Conservation (phyloP, 2,113 vertebrate genomes). For the Malurus melanocephalus region DNA sequence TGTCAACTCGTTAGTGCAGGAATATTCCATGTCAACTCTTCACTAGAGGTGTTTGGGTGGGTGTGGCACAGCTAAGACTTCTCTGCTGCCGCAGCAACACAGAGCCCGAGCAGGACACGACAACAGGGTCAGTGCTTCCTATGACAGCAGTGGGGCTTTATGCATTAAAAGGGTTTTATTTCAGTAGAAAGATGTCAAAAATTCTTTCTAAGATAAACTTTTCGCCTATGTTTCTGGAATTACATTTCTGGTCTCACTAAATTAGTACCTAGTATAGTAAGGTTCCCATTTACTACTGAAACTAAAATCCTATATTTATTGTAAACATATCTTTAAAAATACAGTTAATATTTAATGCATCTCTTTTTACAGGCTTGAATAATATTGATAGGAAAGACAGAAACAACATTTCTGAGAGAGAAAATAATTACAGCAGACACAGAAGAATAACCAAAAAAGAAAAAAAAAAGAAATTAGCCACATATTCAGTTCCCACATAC, state of each 20-base stretch:
- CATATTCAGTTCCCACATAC: background rate
- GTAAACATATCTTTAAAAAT: background rate
- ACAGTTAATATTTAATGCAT: background rate
- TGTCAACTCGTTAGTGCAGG: background rate
- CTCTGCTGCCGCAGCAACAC: background rate
- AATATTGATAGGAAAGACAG: background rate
- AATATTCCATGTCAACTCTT: background rate
- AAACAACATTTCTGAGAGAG: background rate
- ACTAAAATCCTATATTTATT: background rate
- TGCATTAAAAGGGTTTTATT: background rate
- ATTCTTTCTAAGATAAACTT: background rate
- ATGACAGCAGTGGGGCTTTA: background rate
- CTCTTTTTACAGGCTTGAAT: background rate
- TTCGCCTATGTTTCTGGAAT: background rate
- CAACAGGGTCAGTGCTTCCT: background rate
- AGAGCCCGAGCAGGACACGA: background rate
- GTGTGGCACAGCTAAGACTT: background rate
- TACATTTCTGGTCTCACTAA: background rate
- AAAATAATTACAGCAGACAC: background rate
- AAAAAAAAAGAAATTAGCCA: background rate
- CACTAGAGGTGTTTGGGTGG: background rate
- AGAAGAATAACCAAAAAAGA: background rate
- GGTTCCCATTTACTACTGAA: background rate
- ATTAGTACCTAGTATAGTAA: background rate
- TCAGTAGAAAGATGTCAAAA: background rate